These are phyloP conservation scores for Eumerus sabulonum DNA, from an alignment of 2,888 invertebrate species.

Conservation along the genomic window DNA sequence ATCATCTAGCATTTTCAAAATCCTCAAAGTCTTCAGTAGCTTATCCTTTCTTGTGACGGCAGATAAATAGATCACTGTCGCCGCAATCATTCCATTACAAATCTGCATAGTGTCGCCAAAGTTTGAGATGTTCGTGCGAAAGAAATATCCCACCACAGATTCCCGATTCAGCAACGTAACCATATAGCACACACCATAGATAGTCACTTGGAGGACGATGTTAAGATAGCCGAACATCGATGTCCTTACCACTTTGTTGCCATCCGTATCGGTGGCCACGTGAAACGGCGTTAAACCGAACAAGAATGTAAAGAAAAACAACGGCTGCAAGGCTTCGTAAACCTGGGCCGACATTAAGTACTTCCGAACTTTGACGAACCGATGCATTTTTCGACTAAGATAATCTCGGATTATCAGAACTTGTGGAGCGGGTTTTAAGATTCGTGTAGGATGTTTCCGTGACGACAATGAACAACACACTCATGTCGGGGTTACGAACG, in stretches of 20 bases:
- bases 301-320: constrained; percentile 74
- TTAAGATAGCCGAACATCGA: constrained; percentile 70
- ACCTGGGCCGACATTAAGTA: constrained; percentile 75
- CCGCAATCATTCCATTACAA: constrained; percentile 75
- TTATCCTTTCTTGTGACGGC: constrained; percentile 73
- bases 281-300: constrained; percentile 77
- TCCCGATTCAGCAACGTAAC: constrained; percentile 74
- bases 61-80: constrained; percentile 74
- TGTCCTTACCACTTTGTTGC: constrained; percentile 72
- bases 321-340: constrained; percentile 75
- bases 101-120: constrained; percentile 76
- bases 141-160: constrained; percentile 76
- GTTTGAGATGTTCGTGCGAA: constrained; percentile 75
- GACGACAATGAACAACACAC: constrained; percentile 42
- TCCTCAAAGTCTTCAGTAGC: constrained; percentile 73
- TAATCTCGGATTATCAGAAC: too few species aligned
- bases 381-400: constrained; percentile 28
- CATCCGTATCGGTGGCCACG: constrained; percentile 73
- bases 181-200: constrained; percentile 70
- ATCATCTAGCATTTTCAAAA: constrained; percentile 73
- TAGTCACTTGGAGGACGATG: constrained; percentile 64
- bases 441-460: constrained; percentile 36
- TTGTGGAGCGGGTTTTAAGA: too few species aligned
- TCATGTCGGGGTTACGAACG: constrained; percentile 17
- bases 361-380: constrained; percentile 71